Conservation (phyloP, 2,113 vertebrate species). For the Mustela nigripes region DNA sequence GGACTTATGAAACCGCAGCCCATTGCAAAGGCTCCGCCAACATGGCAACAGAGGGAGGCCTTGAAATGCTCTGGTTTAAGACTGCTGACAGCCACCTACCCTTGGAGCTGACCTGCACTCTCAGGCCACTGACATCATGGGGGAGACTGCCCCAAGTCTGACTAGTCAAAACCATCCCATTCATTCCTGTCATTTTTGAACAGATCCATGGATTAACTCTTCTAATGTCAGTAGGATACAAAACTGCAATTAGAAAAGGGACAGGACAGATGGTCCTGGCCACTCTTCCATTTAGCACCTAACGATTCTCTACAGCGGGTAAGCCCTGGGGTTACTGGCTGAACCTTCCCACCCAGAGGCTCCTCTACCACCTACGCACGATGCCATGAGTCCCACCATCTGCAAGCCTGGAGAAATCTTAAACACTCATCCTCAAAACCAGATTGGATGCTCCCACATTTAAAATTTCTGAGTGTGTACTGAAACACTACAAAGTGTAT, state of each 20-base stretch:
- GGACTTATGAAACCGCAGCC: background rate
- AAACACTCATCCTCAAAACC: background rate
- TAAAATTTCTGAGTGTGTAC: background rate
- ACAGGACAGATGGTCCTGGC: background rate
- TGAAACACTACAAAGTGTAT: background rate
- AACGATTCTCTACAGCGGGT: background rate
- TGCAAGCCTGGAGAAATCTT: conserved; percentile 25
- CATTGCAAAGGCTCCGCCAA: background rate
- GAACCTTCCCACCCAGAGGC: background rate
- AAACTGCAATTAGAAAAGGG: background rate
- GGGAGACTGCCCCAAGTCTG: background rate
- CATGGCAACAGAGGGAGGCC: background rate
- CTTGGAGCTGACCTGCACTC: background rate
- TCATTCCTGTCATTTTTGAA: background rate
- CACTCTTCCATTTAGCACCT: background rate
- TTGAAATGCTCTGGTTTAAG: background rate
- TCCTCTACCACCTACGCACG: background rate
- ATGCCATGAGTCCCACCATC: background rate
- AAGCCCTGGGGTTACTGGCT: background rate
- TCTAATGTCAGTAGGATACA: background rate
- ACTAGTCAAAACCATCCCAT: background rate
- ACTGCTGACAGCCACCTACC: background rate
- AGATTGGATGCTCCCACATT: background rate
- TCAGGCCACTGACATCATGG: background rate
- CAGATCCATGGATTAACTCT: background rate